Base-by-base conservation (phyloP, 64 coral and sea anemone genomes). In the Astreopora myriophthalma region DNA sequence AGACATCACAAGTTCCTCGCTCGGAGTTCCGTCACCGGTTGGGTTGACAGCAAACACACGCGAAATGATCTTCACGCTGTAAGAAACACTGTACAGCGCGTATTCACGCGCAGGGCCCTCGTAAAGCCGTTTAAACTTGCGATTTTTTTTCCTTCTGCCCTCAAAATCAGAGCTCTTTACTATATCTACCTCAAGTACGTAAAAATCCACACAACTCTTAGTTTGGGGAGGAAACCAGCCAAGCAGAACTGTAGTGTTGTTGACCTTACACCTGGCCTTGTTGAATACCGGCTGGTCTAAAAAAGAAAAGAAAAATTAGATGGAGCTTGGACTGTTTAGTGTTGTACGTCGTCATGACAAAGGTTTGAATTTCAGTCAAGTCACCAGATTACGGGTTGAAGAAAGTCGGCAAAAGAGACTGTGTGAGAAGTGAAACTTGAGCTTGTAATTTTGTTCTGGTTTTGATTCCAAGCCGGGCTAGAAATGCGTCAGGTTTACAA, bases 131-230 rank as follows among this genome's bases (percentile, higher is more conserved):
- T 90, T 80, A 29, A 96, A 93, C 30, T 88, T 93, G 14, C 80
- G 87, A 62, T 96, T 65, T 74, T 96, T 96, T 60, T 84, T 89
- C 63, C 89, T 90, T 31, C 80, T 79, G 27, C 29, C 77, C 12
- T 80, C 28, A 28, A 90, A 93, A 48, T 93, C 86, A 12, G 95
- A 40, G 5, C 86, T 88, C 30, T 89, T 96, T 8, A 93, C 86
- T 32, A 85, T 88, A 19, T 93, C 95, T 31, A 93, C 74, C 35
- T 96, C 95, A 17, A 96, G 73, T 31, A 96, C 68, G n/a, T 90
- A 96, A 69, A 90, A 96, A 75, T 96, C 92, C 2, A 89, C 85
- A 30, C 89, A 89, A n/a, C 91, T 90, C 46, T 93, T 93, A 2
- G 95, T 86, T 46, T 34, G 4, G 17, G 91, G 87, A 6, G 91